These are phyloP conservation scores for Platorchestia sp. DNA, from an alignment of 1,140 invertebrate species.

Conservation along the genomic window DNA sequence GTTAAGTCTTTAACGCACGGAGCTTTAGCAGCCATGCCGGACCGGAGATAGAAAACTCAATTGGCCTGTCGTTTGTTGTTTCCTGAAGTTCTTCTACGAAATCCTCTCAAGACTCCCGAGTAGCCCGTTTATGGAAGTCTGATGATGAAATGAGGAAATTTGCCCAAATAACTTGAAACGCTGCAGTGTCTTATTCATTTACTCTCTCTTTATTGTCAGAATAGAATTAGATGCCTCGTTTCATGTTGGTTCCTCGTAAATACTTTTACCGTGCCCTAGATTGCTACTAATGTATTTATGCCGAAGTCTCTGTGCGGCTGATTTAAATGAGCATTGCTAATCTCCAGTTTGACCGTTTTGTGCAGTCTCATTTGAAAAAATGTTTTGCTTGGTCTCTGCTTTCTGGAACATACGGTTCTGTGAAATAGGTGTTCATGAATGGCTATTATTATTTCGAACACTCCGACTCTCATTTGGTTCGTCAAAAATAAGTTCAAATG, in stretches of 20 bases:
- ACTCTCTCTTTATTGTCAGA: neutral
- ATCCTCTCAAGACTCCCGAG: neutral
- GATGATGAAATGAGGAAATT: neutral
- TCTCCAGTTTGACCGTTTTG: neutral
- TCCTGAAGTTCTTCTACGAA: neutral
- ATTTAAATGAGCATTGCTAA: neutral
- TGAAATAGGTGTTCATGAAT: neutral
- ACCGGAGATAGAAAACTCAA: neutral
- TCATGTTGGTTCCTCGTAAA: neutral
- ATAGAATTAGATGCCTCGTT: neutral
- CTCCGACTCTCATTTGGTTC: neutral
- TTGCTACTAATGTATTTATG: neutral
- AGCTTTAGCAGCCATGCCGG: neutral
- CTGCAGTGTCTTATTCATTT: neutral
- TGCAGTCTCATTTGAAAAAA: neutral
- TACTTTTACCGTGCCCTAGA: neutral
- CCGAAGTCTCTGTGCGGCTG: neutral
- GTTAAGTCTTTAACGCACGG: neutral
- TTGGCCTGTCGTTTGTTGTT: constrained; percentile 6
- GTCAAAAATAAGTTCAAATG: neutral
- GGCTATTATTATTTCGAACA: neutral
- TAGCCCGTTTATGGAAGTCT: neutral
- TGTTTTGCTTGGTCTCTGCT: neutral
- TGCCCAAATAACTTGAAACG: neutral
- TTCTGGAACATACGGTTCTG: neutral